Evolutionary conservation across 2,113 vertebrate genomes (phyloP), one percentile per base, ranked within the genome.

Genomic region (Neolamprologus modestus): DNA sequence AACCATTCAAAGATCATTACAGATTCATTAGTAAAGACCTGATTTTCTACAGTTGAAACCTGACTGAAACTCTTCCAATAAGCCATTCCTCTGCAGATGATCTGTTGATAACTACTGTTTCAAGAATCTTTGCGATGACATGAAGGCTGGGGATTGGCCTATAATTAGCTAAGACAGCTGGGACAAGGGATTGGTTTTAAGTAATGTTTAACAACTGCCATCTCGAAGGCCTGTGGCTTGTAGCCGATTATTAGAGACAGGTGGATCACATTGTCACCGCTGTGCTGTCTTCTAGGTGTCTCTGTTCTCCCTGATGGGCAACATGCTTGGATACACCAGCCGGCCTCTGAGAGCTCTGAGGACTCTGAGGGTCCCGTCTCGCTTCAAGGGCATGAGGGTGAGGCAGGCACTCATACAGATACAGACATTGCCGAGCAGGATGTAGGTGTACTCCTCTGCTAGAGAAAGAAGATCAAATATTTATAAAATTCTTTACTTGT

Each of bases 381-480:
- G 98, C 88, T 98, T 99, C 81, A 96, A 98, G 92, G 98, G 98
- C 93, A 97, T 97, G 97, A 97, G 97, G 97, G 98, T 99, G 84
- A 94, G 91, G 82, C 61, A 35, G 6, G 50, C 50, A 53, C 50
- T 52, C 47, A 19, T 19, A 19, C 8, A 19, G 47, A 52, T 52
- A 52, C 47, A 52, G 47, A 52, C 17, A 52, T 19, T n/a, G 19
- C 19, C 2, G 9, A 53, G 52, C 52, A 53, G 52, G 9, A 53
- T 53, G 52, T 53, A 53, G 52, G 52, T 53, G 52, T 53, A 53
- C 52, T 53, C 52, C 0, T 53, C 52, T 53, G 52, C 52, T 53
- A 10, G 0, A 53, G 52, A 53, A 53, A 53, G 19, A 53, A n/a
- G 19, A n/a, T 53, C 50, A 53, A 53, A 53, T 5, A 53, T 53